Percentiles rank a stretch among this genome's conserved stretches.
phyloP scores from a whole-genome alignment of 2,797 vertebrate species.

The Sebastes trivittatus region DNA sequence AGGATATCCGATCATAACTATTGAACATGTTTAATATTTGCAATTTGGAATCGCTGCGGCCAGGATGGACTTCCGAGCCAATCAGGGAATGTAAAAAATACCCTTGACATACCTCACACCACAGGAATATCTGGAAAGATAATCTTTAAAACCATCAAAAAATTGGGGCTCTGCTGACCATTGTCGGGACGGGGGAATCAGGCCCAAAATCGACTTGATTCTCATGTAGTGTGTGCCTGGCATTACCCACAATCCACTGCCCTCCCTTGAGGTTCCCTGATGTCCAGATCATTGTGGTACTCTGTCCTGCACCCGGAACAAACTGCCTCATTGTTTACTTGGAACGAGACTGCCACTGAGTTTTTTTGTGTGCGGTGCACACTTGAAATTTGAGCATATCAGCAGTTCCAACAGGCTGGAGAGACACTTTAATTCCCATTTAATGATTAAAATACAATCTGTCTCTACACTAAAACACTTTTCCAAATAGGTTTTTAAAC shows the following conservation, averaged over 20 bases:
- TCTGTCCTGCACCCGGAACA: constrained; percentile 30
- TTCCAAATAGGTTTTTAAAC: constrained; percentile 20
- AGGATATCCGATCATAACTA: too few relatives aligned
- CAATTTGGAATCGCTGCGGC: too few relatives aligned
- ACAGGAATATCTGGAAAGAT: too few relatives aligned
- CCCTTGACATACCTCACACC: too few relatives aligned
- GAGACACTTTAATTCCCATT: constrained; percentile 21
- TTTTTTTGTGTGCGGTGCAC: constrained; percentile 5
- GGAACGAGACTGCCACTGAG: constrained; percentile 7
- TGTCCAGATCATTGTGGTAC: constrained; percentile 32
- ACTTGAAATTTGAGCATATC: constrained; percentile 16
- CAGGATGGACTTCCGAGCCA: too few relatives aligned
- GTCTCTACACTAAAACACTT: constrained; percentile 4
- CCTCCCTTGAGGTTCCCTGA: constrained; percentile 10
- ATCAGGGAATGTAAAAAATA: too few relatives aligned
- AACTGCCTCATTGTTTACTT: constrained; percentile 12
- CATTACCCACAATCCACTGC: constrained; percentile 32
- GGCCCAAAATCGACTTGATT: accelerated
- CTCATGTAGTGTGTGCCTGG: neutral
- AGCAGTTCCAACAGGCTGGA: constrained; percentile 16
- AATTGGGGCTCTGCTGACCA: accelerated
- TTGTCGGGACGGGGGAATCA: accelerated
- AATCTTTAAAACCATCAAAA: too few relatives aligned
- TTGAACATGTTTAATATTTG: too few relatives aligned
- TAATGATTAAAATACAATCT: constrained; percentile 48